Conservation (phyloP, 1,140 invertebrate species). For the Adoxophyes honmai region DNA sequence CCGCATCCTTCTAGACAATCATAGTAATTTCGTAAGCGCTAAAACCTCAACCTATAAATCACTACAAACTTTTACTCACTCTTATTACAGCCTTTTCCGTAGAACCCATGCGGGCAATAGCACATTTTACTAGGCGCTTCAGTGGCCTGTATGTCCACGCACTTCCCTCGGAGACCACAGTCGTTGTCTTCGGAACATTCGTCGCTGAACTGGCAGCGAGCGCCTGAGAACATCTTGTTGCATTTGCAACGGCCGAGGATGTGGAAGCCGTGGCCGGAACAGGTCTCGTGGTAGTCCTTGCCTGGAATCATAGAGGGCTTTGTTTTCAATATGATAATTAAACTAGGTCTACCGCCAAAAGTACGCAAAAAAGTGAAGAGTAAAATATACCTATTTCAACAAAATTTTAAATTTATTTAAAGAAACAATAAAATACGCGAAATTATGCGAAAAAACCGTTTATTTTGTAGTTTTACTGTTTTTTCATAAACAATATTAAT, state of each 20-base stretch:
- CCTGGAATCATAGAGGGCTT: conserved; percentile 53
- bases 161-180: conserved; percentile 90
- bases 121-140: conserved; percentile 90
- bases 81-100: conserved; percentile 87
- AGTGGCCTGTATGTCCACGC: conserved; percentile 87
- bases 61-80: conserved; percentile 75
- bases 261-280: conserved; percentile 88
- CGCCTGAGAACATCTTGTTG: conserved; percentile 87
- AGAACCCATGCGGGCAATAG: conserved; percentile 93
- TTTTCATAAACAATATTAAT: too few relatives aligned
- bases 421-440: too few relatives aligned
- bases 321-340: too few relatives aligned
- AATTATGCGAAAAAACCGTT: too few relatives aligned
- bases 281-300: conserved; percentile 87
- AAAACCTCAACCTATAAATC: not conserved
- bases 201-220: conserved; percentile 90
- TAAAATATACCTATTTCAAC: too few relatives aligned
- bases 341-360: too few relatives aligned
- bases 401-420: too few relatives aligned
- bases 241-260: conserved; percentile 88
- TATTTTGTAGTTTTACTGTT: too few relatives aligned
- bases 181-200: conserved; percentile 90
- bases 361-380: too few relatives aligned
- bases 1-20: too few relatives aligned
- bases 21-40: too few relatives aligned